Evolutionary conservation across 2,797 vertebrate genomes (phyloP).

Genomic region (Parambassis ranga): DNA sequence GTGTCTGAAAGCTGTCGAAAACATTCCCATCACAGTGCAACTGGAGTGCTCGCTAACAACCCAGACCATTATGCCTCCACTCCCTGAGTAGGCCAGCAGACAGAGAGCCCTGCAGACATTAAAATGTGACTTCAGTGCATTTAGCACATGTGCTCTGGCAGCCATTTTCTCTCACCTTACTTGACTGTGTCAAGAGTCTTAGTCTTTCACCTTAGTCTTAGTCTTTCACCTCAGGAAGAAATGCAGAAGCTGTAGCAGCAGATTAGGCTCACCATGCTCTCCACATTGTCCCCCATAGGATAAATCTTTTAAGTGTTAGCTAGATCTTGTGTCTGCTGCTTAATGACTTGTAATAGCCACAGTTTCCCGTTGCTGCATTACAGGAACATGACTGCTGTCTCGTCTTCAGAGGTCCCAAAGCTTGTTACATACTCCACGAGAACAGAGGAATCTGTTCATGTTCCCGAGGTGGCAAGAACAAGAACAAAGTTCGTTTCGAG

Average conservation of each 20-base stretch:
- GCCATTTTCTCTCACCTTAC: constrained; percentile 41
- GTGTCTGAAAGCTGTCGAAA: constrained; percentile 74
- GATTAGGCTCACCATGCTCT: background rate
- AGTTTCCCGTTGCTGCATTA: constrained; percentile 36
- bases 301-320: constrained; percentile 20
- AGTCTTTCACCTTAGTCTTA: constrained; percentile 25
- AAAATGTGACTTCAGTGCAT: constrained; percentile 22
- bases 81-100: constrained; percentile 30
- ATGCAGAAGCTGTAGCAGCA: background rate
- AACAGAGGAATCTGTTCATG: too few species aligned
- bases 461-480: too few species aligned
- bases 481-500: too few species aligned
- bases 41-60: constrained; percentile 68
- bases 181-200: constrained; percentile 24
- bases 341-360: constrained; percentile 47
- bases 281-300: constrained; percentile 5
- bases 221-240: constrained; percentile 22
- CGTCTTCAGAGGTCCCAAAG: constrained; percentile 24
- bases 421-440: too few species aligned
- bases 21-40: constrained; percentile 66
- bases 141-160: constrained; percentile 19
- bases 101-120: constrained; percentile 37
- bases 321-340: constrained; percentile 26
- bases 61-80: constrained; percentile 51
- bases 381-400: constrained; percentile 36